phyloP scores from a whole-genome alignment of 2,888 invertebrate species.

The Chironomus riparius region DNA sequence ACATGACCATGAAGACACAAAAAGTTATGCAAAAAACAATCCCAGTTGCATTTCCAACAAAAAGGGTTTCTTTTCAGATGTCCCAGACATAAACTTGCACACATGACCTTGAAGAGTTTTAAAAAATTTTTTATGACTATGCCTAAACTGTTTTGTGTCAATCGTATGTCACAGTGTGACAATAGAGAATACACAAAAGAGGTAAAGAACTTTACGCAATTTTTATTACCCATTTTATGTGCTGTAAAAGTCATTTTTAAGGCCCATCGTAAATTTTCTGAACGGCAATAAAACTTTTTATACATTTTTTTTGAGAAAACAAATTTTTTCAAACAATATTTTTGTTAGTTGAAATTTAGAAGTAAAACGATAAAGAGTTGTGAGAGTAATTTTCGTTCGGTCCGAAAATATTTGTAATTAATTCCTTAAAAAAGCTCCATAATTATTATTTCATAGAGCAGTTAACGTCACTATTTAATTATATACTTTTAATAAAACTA shows the following conservation, averaged over 20 bases:
- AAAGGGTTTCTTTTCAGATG: too few species aligned
- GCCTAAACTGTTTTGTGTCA: neutral
- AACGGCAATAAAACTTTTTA: neutral
- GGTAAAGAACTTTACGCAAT: constrained; percentile 16
- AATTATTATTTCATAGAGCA: neutral
- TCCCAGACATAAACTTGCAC: neutral
- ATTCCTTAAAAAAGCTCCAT: neutral
- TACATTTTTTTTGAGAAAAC: neutral
- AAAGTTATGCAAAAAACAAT: too few species aligned
- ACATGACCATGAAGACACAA: too few species aligned
- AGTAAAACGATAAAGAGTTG: neutral
- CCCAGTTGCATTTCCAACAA: too few species aligned
- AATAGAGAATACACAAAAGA: neutral
- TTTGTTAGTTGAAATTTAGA: neutral
- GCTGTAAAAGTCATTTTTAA: neutral
- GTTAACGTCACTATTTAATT: neutral
- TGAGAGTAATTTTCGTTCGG: too few species aligned
- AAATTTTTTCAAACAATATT: neutral
- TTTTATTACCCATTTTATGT: constrained; percentile 11
- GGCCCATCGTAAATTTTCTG: constrained; percentile 3
- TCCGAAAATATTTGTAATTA: neutral
- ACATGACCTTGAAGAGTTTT: neutral
- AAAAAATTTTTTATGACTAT: neutral
- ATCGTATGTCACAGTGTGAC: neutral
- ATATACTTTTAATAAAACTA: neutral